Conservation (phyloP, 1,140 invertebrate species). For the Capitella teleta region DNA sequence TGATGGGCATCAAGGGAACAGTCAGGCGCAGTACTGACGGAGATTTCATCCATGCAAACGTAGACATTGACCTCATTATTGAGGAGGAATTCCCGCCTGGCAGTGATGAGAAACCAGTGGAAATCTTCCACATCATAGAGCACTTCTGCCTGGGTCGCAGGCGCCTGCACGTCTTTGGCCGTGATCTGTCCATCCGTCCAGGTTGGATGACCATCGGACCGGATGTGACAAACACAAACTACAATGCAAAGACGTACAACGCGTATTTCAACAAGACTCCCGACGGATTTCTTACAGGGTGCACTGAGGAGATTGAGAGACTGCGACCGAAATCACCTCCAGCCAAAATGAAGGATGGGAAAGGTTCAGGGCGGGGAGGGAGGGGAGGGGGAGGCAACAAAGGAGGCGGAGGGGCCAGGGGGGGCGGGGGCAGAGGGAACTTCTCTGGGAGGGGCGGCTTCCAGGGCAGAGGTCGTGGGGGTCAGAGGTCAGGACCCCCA, state of each 20-base stretch:
- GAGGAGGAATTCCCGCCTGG: conserved; percentile 90
- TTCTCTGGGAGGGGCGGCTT: not conserved
- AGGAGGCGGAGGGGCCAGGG: not conserved
- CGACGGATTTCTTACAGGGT: conserved; percentile 68
- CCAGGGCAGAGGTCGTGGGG: conserved; percentile 2
- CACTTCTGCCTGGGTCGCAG: conserved; percentile 91
- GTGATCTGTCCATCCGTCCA: conserved; percentile 85
- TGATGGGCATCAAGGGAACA: conserved; percentile 98
- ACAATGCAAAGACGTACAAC: conserved; percentile 77
- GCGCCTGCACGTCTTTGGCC: conserved; percentile 82
- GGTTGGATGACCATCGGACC: conserved; percentile 93
- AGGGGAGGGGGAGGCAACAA: not conserved
- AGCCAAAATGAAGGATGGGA: conserved; percentile 50
- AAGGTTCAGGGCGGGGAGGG: not conserved
- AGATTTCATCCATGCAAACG: conserved; percentile 97
- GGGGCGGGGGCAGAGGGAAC: not conserved
- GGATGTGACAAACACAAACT: conserved; percentile 90
- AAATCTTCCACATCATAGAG: conserved; percentile 98
- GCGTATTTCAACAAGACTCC: conserved; percentile 68
- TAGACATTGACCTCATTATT: conserved; percentile 96
- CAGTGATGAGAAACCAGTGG: conserved; percentile 84
- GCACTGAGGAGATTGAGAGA: conserved; percentile 88
- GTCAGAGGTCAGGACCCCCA: too few relatives aligned
- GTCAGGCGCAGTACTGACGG: conserved; percentile 89
- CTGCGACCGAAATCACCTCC: conserved; percentile 91